These are phyloP conservation scores for Dermolepida albohirtum DNA, from an alignment of 2,888 invertebrate genomes.

Conservation along the genomic window DNA sequence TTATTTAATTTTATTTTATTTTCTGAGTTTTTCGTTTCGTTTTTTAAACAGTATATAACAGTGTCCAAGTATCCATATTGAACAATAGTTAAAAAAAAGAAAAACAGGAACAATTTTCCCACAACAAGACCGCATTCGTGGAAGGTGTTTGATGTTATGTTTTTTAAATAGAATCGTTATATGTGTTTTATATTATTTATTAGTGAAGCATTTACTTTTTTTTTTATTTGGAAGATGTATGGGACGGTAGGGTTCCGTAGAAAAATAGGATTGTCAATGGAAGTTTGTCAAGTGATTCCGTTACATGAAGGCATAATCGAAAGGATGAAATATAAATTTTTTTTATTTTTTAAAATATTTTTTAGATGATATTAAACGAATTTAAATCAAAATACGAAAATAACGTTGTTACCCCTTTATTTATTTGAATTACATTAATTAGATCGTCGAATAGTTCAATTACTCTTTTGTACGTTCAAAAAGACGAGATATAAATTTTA, in stretches of 20 bases:
- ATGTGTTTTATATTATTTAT: constrained; percentile 48
- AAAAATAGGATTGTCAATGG: neutral
- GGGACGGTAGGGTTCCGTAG: neutral
- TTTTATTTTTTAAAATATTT: no score
- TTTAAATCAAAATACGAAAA: no score
- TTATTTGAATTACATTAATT: no score
- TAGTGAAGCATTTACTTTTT: constrained; percentile 40
- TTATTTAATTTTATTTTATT: constrained; percentile 49
- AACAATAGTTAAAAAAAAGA: constrained; percentile 61
- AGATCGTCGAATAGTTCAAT: no score
- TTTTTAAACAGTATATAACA: constrained; percentile 54
- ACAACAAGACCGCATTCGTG: constrained; percentile 65
- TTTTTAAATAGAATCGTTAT: constrained; percentile 43
- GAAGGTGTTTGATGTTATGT: constrained; percentile 54
- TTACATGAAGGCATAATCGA: no score
- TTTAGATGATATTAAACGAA: no score
- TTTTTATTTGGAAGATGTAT: constrained; percentile 45
- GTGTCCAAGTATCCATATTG: constrained; percentile 60
- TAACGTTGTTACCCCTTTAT: no score
- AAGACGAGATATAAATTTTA: no score
- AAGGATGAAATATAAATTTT: no score
- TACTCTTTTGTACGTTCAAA: no score
- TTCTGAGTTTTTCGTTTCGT: constrained; percentile 50
- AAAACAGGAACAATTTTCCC: constrained; percentile 60
- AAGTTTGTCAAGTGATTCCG: neutral